Percentiles rank a stretch among this genome's conserved stretches.
These are phyloP conservation scores for Lasioglossum calceatum DNA, from an alignment of 2,888 invertebrate genomes.

Conservation along the genomic window DNA sequence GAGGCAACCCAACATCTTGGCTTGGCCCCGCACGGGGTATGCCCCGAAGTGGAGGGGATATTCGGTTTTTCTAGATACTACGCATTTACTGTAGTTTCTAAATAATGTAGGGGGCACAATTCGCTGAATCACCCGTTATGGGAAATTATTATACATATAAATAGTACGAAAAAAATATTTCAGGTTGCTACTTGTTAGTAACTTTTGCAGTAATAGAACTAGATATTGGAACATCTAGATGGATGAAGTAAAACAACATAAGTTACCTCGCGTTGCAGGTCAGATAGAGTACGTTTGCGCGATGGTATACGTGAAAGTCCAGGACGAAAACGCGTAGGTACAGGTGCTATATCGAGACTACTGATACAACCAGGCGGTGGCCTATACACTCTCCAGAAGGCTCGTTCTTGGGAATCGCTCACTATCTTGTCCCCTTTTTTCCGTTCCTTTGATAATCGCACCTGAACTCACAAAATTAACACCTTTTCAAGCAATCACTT, in stretches of 20 bases:
- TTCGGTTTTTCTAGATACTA: no score
- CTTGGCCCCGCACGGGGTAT: no score
- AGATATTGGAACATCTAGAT: background rate
- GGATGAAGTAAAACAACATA: background rate
- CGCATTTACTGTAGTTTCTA: no score
- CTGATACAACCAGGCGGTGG: conserved; percentile 96
- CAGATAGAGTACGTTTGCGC: conserved; percentile 91
- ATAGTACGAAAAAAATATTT: no score
- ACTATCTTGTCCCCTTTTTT: conserved; percentile 99
- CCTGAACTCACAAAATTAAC: conserved; percentile 85
- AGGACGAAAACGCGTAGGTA: conserved; percentile 90
- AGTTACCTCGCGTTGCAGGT: conserved; percentile 91
- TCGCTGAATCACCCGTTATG: no score
- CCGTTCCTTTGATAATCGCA: conserved; percentile 95
- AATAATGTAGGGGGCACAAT: no score
- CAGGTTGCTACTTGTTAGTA: no score
- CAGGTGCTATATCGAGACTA: conserved; percentile 94
- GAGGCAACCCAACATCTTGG: no score
- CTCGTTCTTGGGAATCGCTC: conserved; percentile 97
- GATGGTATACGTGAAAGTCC: conserved; percentile 88
- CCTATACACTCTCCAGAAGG: conserved; percentile 98
- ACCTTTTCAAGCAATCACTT: conserved; percentile 69
- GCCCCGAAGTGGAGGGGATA: no score
- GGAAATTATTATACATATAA: no score
- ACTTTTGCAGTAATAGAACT: no score